Percentiles rank a stretch among this genome's conserved stretches.
These are phyloP conservation scores for Andrena marginata DNA, from an alignment of 2,888 invertebrate species.

Conservation along the genomic window DNA sequence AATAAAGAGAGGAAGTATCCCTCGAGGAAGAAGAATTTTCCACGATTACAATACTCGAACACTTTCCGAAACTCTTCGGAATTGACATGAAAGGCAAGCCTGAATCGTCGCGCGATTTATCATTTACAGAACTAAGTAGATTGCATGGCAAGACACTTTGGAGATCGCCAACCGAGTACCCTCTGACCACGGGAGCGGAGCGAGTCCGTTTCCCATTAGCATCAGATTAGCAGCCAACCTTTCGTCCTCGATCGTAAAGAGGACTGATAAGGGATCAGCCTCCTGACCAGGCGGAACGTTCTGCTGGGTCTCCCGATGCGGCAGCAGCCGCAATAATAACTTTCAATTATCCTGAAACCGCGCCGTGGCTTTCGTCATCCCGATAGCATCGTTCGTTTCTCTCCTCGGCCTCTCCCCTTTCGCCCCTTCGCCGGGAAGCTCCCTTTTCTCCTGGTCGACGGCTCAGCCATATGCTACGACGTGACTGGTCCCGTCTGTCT, in stretches of 20 bases:
- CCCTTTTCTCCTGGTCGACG: constrained; percentile 21
- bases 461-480: constrained; percentile 17
- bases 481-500: constrained; percentile 30
- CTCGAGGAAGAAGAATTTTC: neutral
- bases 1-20: neutral
- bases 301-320: constrained; percentile 36
- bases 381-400: constrained; percentile 72
- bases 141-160: neutral
- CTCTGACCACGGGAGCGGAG: constrained; percentile 21
- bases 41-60: neutral
- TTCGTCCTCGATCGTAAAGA: constrained; percentile 19
- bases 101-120: neutral
- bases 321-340: constrained; percentile 66
- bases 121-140: neutral
- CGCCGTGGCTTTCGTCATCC: constrained; percentile 71
- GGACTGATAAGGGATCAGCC: constrained; percentile 19
- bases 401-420: constrained; percentile 21
- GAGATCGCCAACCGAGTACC: neutral
- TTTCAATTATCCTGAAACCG: constrained; percentile 75
- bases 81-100: neutral
- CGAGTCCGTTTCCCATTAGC: constrained; percentile 47
- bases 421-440: constrained; percentile 9
- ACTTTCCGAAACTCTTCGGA: neutral
- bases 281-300: constrained; percentile 3
- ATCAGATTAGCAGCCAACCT: constrained; percentile 47